Base-by-base conservation (phyloP, 2,113 vertebrate genomes). In the Trachemys scripta region DNA sequence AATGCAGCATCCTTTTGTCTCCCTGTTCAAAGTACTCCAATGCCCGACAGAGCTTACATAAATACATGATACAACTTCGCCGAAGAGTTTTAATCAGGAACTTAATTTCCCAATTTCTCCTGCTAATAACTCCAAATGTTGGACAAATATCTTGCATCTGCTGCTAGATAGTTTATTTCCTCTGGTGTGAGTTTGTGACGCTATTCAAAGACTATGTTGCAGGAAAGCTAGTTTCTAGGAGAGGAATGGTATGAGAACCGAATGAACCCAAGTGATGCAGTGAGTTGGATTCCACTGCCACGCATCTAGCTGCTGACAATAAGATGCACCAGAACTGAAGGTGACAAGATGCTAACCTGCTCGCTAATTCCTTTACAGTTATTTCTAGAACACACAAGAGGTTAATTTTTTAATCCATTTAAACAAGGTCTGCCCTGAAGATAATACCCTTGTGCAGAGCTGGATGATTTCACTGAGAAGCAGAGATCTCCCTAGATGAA, bases 1-100 rank as follows among this genome's bases (percentile, higher is more conserved):
- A 85, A 80, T 2, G 89, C 90, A 93, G 42, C 42, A 51, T 80
- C 90, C 51, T 65, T 92, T 92, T 83, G 13, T 12, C 27, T 91
- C 92, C 22, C 88, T 91, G 17, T 82, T 93, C 82, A 59, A 95
- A 96, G 94, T 2, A 0, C 90, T 95, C 62, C 78, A 57, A 84
- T 87, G 84, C 1, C 93, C 94, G 92, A 96, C 86, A 95, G 88
- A 91, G 78, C 94, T 87, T 89, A 89, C 94, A 96, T 88, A 96
- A 96, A 96, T 86, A 89, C 90, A 88, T 10, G 89, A 95, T 76
- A 87, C 89, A 94, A 95, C 88, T 51, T 38, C 69, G 85, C 92
- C 78, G 9, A 38, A 6, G 56, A 85, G 94, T 85, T 13, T 93
- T 62, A 80, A 84, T 95, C 72, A 0, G 83, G 89, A 92, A 90